Percentiles rank a stretch among this genome's conserved stretches.
Evolutionary conservation across 2,113 vertebrate species (phyloP).

Genomic region (Chelonoidis abingdonii): DNA sequence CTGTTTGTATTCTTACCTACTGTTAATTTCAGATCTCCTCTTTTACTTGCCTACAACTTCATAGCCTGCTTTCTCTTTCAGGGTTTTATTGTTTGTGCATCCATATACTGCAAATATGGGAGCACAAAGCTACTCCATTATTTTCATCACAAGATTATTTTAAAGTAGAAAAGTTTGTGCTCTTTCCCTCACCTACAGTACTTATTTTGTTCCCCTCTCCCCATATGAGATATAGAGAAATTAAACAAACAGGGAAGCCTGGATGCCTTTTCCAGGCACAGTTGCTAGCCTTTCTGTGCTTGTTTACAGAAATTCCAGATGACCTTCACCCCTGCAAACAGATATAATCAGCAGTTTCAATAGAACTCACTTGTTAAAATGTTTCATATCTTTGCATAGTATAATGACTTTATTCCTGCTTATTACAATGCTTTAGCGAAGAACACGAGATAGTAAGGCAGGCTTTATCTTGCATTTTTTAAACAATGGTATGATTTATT

Average conservation of each 20-base stretch:
- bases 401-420: slow-evolving; percentile 61
- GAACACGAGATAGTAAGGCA: slow-evolving; percentile 27
- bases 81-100: neutral
- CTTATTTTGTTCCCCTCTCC: neutral
- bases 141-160: neutral
- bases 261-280: neutral
- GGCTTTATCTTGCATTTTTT: slow-evolving; percentile 49
- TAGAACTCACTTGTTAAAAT: slow-evolving; percentile 55
- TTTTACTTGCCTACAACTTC: neutral
- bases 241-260: neutral
- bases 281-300: neutral
- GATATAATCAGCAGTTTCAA: slow-evolving; percentile 58
- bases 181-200: neutral
- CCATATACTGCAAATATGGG: neutral
- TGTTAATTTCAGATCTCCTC: neutral
- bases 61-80: neutral
- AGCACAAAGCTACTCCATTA: fast-evolving
- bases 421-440: slow-evolving; percentile 23
- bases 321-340: slow-evolving; percentile 37
- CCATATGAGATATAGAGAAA: neutral
- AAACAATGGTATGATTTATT: slow-evolving; percentile 58
- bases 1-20: neutral
- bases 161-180: neutral
- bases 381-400: slow-evolving; percentile 26
- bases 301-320: slow-evolving; percentile 49